Evolutionary conservation across 2,888 invertebrate species (phyloP), one percentile per base, ranked within the genome.

Genomic region (Tipula helvola): DNA sequence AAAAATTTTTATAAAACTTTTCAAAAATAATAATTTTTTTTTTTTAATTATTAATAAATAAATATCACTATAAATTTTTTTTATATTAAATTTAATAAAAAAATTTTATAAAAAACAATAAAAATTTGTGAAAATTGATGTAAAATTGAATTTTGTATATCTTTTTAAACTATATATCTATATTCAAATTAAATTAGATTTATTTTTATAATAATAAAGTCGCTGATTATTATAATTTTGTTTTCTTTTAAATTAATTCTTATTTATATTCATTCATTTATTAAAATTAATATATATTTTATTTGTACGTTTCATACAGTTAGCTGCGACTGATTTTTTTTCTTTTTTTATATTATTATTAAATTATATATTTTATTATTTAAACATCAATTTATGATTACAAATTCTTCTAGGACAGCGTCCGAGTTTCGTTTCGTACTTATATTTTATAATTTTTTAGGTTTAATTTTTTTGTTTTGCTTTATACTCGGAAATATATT

Each of bases 371-470:
- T 84, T 39, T 84, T 84, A 39, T 39, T 39, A 39, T 5, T 84
- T 84, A 84, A 3, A 84, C 84, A 84, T 39, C 16, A 84, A 84
- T 84, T 71, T 84, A 84, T 39, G 39, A 84, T 84, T 84, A 84
- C 84, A 84, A 71, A 84, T 84, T 84, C 84, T 84, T 84, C 84
- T 84, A 84, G 84, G 84, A 84, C 84, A 41, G 36, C 16, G 84
- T 84, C 84, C 84, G 84, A 84, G 84, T 84, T 36, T 84, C 84
- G 84, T 84, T 84, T 84, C 84, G 84, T 84, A 84, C 84, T 39
- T 84, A 83, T 36, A 83, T 71, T 71, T 52, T 52, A 52, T 52
- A 28, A 71, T 71, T 28, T 52, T 16, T 28, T 71, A 71, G 28
- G 18, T 71, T 71, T 12, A 28, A 28, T 71, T 71, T 71, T 71